Percentiles rank a stretch among this genome's conserved stretches.
Conservation (phyloP, 2,888 invertebrate genomes). For the Parnassius apollo region DNA sequence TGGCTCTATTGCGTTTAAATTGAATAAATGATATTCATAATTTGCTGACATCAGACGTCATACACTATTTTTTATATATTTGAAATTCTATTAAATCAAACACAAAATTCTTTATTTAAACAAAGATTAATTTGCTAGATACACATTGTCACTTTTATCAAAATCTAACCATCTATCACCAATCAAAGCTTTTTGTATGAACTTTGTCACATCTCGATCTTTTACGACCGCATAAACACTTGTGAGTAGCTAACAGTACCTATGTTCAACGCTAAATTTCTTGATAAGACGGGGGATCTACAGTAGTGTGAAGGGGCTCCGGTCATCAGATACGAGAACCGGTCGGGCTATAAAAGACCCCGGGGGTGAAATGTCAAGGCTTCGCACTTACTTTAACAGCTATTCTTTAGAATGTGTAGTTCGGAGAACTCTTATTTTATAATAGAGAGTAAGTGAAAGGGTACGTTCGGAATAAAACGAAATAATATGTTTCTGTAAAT, state of each 20-base stretch:
- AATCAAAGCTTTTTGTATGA: not conserved
- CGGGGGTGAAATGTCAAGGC: slow-evolving; percentile 62
- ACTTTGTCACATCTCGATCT: slow-evolving; percentile 29
- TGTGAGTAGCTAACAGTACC: slow-evolving; percentile 27
- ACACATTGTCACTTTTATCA: slow-evolving; percentile 7
- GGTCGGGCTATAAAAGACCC: slow-evolving; percentile 44
- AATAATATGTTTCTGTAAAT: too few species aligned
- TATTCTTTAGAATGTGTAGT: slow-evolving; percentile 31
- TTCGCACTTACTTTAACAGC: slow-evolving; percentile 56
- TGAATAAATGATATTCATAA: too few species aligned
- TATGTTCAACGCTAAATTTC: slow-evolving; percentile 38
- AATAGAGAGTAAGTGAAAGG: too few species aligned
- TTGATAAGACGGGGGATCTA: slow-evolving; percentile 37
- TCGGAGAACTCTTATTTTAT: not conserved
- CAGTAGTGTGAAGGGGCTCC: slow-evolving; percentile 37
- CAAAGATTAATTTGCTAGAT: too few species aligned
- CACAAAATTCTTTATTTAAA: too few species aligned
- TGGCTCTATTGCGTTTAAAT: too few species aligned
- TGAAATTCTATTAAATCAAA: too few species aligned
- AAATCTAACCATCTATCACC: slow-evolving; percentile 5
- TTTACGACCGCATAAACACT: slow-evolving; percentile 43
- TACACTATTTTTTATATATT: too few species aligned
- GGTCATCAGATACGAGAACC: slow-evolving; percentile 64
- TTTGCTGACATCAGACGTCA: too few species aligned
- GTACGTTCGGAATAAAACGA: too few species aligned